Percentiles rank a stretch among this genome's conserved stretches.
Conservation (phyloP, 2,797 vertebrate genomes). For the Acestrorhynchus altus region DNA sequence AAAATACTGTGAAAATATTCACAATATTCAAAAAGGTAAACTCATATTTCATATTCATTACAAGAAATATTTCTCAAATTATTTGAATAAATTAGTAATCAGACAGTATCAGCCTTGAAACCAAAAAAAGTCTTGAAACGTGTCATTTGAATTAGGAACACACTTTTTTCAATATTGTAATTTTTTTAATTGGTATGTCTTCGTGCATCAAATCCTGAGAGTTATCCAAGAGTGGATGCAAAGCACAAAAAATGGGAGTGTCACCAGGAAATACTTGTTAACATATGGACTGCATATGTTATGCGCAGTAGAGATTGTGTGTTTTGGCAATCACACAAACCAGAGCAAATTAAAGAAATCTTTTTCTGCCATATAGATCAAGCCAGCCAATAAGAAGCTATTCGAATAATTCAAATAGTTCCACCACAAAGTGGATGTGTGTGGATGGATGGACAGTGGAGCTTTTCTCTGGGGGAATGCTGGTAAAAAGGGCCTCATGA, state of each 20-base stretch:
- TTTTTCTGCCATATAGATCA: slow-evolving; percentile 14
- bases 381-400: slow-evolving; percentile 29
- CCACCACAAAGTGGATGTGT: slow-evolving; percentile 13
- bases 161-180: too few relatives aligned
- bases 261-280: slow-evolving; percentile 23
- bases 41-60: too few relatives aligned
- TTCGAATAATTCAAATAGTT: slow-evolving; percentile 26
- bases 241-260: background rate
- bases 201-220: too few relatives aligned
- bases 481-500: slow-evolving; percentile 11
- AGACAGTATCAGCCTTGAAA: too few relatives aligned
- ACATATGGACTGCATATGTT: slow-evolving; percentile 1
- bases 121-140: too few relatives aligned
- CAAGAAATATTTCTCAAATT: too few relatives aligned
- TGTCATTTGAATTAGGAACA: too few relatives aligned
- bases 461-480: slow-evolving; percentile 28
- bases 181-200: too few relatives aligned
- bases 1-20: too few relatives aligned
- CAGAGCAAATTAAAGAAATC: slow-evolving; percentile 35
- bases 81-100: too few relatives aligned
- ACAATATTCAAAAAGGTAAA: too few relatives aligned
- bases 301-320: slow-evolving; percentile 8
- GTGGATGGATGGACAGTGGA: slow-evolving; percentile 39
- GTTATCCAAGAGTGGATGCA: background rate
- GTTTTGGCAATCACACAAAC: slow-evolving; percentile 37